Evolutionary conservation across 1,140 invertebrate species (phyloP), one percentile per base, ranked within the genome.

Genomic region (Neodiprion fabricii): DNA sequence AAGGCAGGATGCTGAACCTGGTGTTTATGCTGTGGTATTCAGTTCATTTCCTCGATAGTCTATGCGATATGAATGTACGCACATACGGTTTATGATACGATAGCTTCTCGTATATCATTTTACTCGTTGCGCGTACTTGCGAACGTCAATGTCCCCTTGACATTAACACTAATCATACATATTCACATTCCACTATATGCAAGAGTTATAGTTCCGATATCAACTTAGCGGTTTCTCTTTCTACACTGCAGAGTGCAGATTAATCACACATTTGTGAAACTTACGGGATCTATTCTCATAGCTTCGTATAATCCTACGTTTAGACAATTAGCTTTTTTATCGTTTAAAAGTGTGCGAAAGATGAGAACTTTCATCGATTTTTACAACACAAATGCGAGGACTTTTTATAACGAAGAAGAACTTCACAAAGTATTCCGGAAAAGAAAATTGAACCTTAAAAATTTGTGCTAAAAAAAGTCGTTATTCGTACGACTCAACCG

Each of bases 21-120:
- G 53, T 61, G 11, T 61, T 61, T 61, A 61, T 61, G 53, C n/a
- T 61, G 53, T 14, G 53, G 53, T 61, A 61, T 61, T 61, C 53
- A 17, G 53, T 61, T 61, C 53, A 61, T 61, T 61, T 61, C 53
- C 53, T 61, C 7, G 53, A 61, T 61, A 61, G 11, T 17, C n/a
- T 9, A 8, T 40, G 28, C n/a, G 53, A 61, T 61, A 40, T 40
- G 28, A 40, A 40, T 40, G 28, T 40, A 40, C 28, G 28, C 28
- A 61, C 53, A 61, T 9, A 61, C 53, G 53, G n/a, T 40, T 40
- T 40, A 40, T 40, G 1, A 5, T 40, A 40, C 28, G 28, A 40
- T 4, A 40, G 28, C 5, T 40, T 40, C 53, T 61, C 11, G 11
- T 17, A 17, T 61, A 61, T 61, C n/a, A 61, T 61, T 61, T 61